Percentiles rank a stretch among this genome's conserved stretches.
phyloP scores from a whole-genome alignment of 2,888 invertebrate species.

The Acleris holmiana region DNA sequence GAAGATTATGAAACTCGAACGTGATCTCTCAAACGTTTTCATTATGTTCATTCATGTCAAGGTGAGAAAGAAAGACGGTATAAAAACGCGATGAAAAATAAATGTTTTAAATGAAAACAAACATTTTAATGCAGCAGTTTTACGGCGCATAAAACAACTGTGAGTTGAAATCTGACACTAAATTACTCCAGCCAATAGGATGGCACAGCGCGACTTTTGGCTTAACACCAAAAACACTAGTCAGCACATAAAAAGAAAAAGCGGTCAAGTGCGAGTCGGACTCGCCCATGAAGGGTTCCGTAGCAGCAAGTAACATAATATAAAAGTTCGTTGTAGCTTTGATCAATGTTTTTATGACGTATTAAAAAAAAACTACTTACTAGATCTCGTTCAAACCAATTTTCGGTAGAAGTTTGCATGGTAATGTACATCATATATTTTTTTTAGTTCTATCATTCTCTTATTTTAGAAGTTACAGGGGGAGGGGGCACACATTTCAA shows the following conservation, averaged over 20 bases:
- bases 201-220: slow-evolving; percentile 43
- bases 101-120: slow-evolving; percentile 24
- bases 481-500: too few species aligned
- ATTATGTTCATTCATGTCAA: slow-evolving; percentile 35
- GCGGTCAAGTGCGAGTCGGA: too few species aligned
- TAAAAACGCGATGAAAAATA: slow-evolving; percentile 26
- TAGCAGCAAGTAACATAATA: too few species aligned
- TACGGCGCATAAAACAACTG: slow-evolving; percentile 26
- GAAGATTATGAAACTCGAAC: slow-evolving; percentile 8
- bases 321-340: too few species aligned
- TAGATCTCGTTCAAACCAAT: too few species aligned
- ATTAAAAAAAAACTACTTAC: too few species aligned
- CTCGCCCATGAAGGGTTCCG: too few species aligned
- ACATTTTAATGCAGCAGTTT: slow-evolving; percentile 34
- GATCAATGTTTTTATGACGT: too few species aligned
- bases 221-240: slow-evolving; percentile 43
- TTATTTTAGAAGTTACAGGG: too few species aligned
- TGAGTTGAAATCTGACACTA: slow-evolving; percentile 34
- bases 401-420: too few species aligned
- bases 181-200: slow-evolving; percentile 29
- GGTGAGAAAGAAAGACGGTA: slow-evolving; percentile 28
- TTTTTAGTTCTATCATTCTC: too few species aligned
- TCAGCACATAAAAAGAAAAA: slow-evolving; percentile 16
- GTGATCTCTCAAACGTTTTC: slow-evolving; percentile 19
- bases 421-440: too few species aligned